phyloP scores from a whole-genome alignment of 1,140 invertebrate species.

The Drosophila yakuba region DNA sequence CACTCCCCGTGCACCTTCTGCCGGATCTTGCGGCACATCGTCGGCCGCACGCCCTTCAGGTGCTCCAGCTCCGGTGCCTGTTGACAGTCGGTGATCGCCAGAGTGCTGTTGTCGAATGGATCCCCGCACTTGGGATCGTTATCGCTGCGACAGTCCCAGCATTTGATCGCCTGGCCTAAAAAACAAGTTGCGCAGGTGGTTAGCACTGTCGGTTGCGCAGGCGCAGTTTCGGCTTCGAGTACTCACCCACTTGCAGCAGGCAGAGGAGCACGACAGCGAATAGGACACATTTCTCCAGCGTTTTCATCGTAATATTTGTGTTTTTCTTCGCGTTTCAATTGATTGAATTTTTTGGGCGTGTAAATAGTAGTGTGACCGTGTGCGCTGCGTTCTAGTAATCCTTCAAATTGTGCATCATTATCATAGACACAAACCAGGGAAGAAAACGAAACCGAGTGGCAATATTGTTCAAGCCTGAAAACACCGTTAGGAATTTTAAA shows the following conservation, averaged over 20 bases:
- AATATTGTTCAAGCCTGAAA: background rate
- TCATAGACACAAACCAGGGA: background rate
- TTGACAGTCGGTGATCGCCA: constrained; percentile 94
- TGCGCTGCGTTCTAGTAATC: background rate
- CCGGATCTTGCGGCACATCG: constrained; percentile 96
- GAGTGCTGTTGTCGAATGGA: constrained; percentile 95
- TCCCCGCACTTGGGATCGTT: constrained; percentile 95
- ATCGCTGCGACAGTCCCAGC: constrained; percentile 95
- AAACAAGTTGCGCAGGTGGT: constrained; percentile 1
- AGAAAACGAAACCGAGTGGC: background rate
- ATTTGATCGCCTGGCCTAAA: constrained; percentile 91
- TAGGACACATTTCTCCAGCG: constrained; percentile 47
- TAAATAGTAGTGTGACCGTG: constrained; percentile 21
- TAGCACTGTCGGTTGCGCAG: constrained; percentile 25
- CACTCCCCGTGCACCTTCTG: constrained; percentile 97
- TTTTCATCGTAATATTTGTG: constrained; percentile 40
- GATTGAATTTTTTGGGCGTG: constrained; percentile 27
- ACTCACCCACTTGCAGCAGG: constrained; percentile 70
- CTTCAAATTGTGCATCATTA: background rate
- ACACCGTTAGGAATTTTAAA: background rate
- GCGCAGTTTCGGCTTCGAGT: background rate
- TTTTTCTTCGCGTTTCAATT: constrained; percentile 26
- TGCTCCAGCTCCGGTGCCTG: constrained; percentile 88
- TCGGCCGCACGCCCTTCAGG: constrained; percentile 89
- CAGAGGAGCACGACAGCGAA: constrained; percentile 43